Base-by-base conservation (phyloP, 2,888 invertebrate species). In the Junonia oenone region DNA sequence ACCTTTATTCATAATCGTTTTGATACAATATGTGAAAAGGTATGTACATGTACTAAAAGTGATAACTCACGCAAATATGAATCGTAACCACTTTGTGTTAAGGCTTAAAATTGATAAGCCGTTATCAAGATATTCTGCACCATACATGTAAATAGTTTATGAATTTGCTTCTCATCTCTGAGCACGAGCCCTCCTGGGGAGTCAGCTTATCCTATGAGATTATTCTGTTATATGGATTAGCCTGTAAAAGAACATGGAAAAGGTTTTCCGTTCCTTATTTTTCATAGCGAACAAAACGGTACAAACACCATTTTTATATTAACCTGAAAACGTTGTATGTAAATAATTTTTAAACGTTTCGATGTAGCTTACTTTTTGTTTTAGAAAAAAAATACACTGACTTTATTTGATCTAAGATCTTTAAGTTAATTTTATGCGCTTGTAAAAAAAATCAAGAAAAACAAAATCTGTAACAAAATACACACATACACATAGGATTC, bases 141-240 rank as follows among this genome's bases (percentile, higher is more conserved):
- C 37, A 15, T 17, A 15, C 37, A 14, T 37, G 50, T 58, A 52
- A 60, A 58, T 59, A 61, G 49, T 61, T 59, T 63, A 59, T 57
- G 52, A 57, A 59, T 55, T 51, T 63, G 49, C 17, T 37, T 53
- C 47, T 51, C 55, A 49, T 54, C 57, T 49, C 52, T 37, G 29
- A 47, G 56, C 56, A 53, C 56, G 58, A 63, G 58, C 58, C 56
- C 9, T 15, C 15, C 9, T 9, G 57, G 55, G 51, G 59, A 61
- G 55, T 46, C 55, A 49, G 59, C 57, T 63, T 55, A 63, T 61
- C 53, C 61, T 35, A 55, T 58, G 55, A 57, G 55, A 57, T 57
- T 59, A 57, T 50, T 59, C 59, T 48, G 54, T 48, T 48, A 46
- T 57, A 59, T 59, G 56, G 51, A 61, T 59, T 61, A 61, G 17